Conservation (phyloP, 2,113 vertebrate species). For the Ceratotherium simum region DNA sequence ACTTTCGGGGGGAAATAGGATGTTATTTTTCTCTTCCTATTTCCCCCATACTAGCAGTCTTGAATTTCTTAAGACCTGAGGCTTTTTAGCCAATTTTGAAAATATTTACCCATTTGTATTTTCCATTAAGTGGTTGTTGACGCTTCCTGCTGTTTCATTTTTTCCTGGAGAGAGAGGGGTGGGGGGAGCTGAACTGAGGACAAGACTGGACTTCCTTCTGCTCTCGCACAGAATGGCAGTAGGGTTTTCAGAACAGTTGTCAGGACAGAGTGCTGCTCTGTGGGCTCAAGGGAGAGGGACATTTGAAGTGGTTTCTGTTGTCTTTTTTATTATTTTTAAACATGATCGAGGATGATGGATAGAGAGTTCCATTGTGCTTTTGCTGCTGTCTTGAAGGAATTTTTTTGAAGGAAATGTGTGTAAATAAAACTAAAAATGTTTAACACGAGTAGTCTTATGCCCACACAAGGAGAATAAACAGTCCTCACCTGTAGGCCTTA, state of each 20-base stretch:
- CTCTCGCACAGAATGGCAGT: conserved; percentile 59
- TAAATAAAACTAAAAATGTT: conserved; percentile 55
- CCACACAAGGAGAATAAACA: conserved; percentile 17
- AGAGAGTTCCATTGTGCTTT: conserved; percentile 46
- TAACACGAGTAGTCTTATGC: conserved; percentile 37
- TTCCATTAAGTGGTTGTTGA: conserved; percentile 76
- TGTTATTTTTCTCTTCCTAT: conserved; percentile 43
- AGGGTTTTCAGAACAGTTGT: conserved; percentile 61
- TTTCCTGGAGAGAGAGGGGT: conserved; percentile 38
- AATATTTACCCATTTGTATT: conserved; percentile 79
- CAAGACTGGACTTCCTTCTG: conserved; percentile 61
- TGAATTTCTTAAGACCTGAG: conserved; percentile 51
- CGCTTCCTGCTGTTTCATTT: conserved; percentile 63
- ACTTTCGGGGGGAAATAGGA: background rate
- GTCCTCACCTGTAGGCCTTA: conserved; percentile 8
- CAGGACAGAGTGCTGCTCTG: conserved; percentile 48
- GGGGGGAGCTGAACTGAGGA: conserved; percentile 22
- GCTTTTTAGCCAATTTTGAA: conserved; percentile 74
- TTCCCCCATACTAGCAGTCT: conserved; percentile 7
- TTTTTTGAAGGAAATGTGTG: background rate
- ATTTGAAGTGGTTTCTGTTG: conserved; percentile 52
- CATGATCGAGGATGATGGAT: background rate
- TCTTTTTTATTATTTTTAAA: conserved; percentile 52
- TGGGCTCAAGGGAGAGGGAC: background rate
- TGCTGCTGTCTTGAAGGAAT: conserved; percentile 41